Evolutionary conservation across 1,140 invertebrate species (phyloP).

Genomic region (Calephelis nemesis): DNA sequence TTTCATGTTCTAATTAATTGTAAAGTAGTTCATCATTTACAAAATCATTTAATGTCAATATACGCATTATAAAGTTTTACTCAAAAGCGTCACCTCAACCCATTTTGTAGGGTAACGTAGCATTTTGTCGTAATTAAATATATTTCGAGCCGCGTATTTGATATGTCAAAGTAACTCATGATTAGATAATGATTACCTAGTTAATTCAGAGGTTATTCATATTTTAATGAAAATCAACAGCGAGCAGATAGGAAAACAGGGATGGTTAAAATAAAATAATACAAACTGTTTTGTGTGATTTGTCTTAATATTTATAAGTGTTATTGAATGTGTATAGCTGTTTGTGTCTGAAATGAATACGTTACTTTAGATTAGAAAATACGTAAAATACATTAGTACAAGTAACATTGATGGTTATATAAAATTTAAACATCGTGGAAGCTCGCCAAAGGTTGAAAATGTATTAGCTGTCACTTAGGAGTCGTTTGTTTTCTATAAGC

Average conservation of each 20-base stretch:
- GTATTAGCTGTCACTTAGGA: slow-evolving; percentile 39
- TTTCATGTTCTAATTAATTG: slow-evolving; percentile 25
- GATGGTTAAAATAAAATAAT: slow-evolving; percentile 70
- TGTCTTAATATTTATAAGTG: slow-evolving; percentile 71
- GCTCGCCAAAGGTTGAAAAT: slow-evolving; percentile 71
- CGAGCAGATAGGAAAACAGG: slow-evolving; percentile 77
- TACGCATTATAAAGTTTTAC: slow-evolving; percentile 36
- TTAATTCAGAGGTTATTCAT: slow-evolving; percentile 69
- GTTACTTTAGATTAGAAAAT: slow-evolving; percentile 63
- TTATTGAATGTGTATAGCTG: slow-evolving; percentile 72
- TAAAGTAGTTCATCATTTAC: slow-evolving; percentile 45
- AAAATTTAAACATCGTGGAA: slow-evolving; percentile 39
- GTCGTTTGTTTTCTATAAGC: slow-evolving; percentile 27
- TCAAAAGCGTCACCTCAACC: slow-evolving; percentile 57
- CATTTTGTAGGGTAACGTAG: slow-evolving; percentile 72
- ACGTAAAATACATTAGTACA: slow-evolving; percentile 48
- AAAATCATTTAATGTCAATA: slow-evolving; percentile 39
- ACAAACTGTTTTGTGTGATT: slow-evolving; percentile 71
- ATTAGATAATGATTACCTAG: slow-evolving; percentile 74
- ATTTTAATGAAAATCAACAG: slow-evolving; percentile 68
- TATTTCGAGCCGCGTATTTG: slow-evolving; percentile 77
- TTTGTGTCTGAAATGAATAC: slow-evolving; percentile 57
- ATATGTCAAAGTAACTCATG: slow-evolving; percentile 78
- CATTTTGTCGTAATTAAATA: slow-evolving; percentile 67
- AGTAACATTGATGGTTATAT: slow-evolving; percentile 42